phyloP scores from a whole-genome alignment of 2,797 vertebrate species.

The Geotrypetes seraphini region DNA sequence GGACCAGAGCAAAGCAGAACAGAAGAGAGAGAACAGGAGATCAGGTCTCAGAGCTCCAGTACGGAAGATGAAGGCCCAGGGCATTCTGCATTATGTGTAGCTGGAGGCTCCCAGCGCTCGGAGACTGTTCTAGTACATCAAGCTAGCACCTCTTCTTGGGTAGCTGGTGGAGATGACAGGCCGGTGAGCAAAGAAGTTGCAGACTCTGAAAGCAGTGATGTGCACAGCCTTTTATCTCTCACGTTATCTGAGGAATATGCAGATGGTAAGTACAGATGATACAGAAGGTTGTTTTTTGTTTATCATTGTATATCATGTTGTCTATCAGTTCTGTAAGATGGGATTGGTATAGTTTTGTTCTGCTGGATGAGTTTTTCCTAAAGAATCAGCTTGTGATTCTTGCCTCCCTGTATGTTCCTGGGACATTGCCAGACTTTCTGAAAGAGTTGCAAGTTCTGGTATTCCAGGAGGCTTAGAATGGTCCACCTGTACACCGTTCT shows the following conservation, averaged over 20 bases:
- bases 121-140: constrained; percentile 82
- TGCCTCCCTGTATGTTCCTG: too few species aligned
- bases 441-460: too few species aligned
- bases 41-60: constrained; percentile 36
- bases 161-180: constrained; percentile 50
- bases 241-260: constrained; percentile 80
- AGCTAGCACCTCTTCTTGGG: constrained; percentile 58
- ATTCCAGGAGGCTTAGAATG: too few species aligned
- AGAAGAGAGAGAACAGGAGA: constrained; percentile 21
- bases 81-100: constrained; percentile 66
- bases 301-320: too few species aligned
- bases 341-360: too few species aligned
- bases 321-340: too few species aligned
- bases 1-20: constrained; percentile 45
- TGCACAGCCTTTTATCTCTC: constrained; percentile 75
- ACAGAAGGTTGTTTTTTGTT: too few species aligned
- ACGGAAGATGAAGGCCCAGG: constrained; percentile 53
- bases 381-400: too few species aligned
- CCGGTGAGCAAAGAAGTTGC: constrained; percentile 54
- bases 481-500: too few species aligned
- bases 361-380: too few species aligned
- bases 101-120: constrained; percentile 58
- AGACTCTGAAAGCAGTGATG: constrained; percentile 72
- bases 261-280: constrained; percentile 85
- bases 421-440: too few species aligned